Evolutionary conservation across 2,888 invertebrate genomes (phyloP).

Genomic region (Eilema caniola): DNA sequence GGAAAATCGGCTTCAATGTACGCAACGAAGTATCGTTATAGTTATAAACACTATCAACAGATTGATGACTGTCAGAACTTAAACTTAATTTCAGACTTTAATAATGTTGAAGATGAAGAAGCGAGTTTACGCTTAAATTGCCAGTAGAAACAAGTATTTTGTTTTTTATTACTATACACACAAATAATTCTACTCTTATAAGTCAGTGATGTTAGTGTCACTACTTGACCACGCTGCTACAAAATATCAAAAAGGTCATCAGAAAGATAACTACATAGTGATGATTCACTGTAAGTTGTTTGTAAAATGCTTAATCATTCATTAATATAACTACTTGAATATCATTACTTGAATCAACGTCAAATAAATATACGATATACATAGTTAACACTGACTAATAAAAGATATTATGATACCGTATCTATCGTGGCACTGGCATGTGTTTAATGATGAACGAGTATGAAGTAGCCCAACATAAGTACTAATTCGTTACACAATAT

Average conservation of each 20-base stretch:
- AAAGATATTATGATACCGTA: constrained; percentile 59
- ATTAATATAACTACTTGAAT: constrained; percentile 50
- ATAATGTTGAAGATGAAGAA: constrained; percentile 10
- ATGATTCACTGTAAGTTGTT: constrained; percentile 52
- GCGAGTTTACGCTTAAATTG: constrained; percentile 8
- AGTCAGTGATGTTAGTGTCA: constrained; percentile 27
- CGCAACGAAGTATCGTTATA: constrained; percentile 27
- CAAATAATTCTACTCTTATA: constrained; percentile 28
- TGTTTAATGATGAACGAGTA: constrained; percentile 65
- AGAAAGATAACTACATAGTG: constrained; percentile 42
- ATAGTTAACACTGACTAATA: constrained; percentile 61
- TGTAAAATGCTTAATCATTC: constrained; percentile 53
- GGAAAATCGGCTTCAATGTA: constrained; percentile 29
- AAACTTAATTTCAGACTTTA: constrained; percentile 26
- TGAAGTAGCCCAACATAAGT: constrained; percentile 62
- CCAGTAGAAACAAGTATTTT: constrained; percentile 14
- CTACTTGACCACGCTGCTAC: constrained; percentile 61
- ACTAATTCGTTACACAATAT: constrained; percentile 58
- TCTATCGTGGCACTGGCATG: constrained; percentile 53
- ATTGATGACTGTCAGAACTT: constrained; percentile 16
- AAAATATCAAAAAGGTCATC: constrained; percentile 55
- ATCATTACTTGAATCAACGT: constrained; percentile 65
- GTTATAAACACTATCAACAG: constrained; percentile 29
- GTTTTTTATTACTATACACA: background rate
- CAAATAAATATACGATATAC: constrained; percentile 52